Percentiles rank a stretch among this genome's conserved stretches.
These are phyloP conservation scores for Centropus unirufus DNA, from an alignment of 2,113 vertebrate genomes.

Conservation along the genomic window DNA sequence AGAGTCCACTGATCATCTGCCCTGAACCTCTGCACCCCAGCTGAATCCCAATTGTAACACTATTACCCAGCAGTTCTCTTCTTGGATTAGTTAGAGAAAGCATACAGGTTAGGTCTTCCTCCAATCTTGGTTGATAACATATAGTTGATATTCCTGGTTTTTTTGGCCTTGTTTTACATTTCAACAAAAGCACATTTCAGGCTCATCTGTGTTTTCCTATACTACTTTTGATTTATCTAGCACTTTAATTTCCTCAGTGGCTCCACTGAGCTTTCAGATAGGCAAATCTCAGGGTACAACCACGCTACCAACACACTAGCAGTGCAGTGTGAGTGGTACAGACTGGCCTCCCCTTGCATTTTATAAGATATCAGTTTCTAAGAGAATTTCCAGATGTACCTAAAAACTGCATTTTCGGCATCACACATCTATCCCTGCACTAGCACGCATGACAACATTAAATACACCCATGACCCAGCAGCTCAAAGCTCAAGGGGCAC, in stretches of 20 bases:
- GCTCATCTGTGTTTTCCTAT: neutral
- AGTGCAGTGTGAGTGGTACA: neutral
- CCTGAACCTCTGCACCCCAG: neutral
- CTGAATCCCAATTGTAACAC: neutral
- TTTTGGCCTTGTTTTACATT: neutral
- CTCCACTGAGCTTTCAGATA: neutral
- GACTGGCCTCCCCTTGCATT: neutral
- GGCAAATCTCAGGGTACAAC: neutral
- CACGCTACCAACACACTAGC: neutral
- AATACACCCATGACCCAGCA: neutral
- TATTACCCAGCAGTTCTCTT: neutral
- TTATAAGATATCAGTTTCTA: neutral
- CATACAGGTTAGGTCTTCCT: neutral
- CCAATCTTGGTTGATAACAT: neutral
- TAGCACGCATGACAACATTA: rapidly evolving
- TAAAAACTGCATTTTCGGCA: neutral
- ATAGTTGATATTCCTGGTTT: neutral
- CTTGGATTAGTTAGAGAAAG: neutral
- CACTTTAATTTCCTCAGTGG: neutral
- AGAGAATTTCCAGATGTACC: neutral
- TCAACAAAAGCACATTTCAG: neutral
- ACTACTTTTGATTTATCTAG: neutral
- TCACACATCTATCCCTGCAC: neutral
- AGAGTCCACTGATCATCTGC: neutral
- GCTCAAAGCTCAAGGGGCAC: neutral